A percentile compares a stretch with the other conserved stretches of the same genome.
Conservation (phyloP, 2,797 vertebrate species). For the Sciurus carolinensis region DNA sequence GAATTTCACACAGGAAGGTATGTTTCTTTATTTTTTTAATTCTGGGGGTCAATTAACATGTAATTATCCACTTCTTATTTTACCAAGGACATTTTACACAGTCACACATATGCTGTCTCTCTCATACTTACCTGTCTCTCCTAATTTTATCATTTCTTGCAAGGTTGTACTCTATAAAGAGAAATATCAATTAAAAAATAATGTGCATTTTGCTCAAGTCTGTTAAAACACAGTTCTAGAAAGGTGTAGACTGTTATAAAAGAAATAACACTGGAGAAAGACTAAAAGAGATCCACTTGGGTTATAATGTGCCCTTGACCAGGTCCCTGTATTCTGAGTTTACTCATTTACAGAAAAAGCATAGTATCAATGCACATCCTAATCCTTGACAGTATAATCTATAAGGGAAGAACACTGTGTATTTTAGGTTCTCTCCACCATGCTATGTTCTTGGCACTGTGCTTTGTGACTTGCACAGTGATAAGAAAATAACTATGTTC, state of each 20-base stretch:
- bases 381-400: neutral
- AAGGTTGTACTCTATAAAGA: neutral
- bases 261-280: neutral
- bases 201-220: neutral
- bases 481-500: neutral
- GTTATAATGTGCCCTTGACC: neutral
- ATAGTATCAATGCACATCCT: neutral
- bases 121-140: neutral
- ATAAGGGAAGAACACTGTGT: neutral
- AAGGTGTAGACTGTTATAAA: neutral
- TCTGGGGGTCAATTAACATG: neutral
- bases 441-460: neutral
- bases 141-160: neutral
- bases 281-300: neutral
- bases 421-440: neutral
- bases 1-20: neutral
- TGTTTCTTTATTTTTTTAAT: neutral
- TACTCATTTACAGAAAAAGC: neutral
- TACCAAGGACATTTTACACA: neutral
- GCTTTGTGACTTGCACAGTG: neutral
- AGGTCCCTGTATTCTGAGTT: neutral
- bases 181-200: neutral
- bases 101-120: neutral
- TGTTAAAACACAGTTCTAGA: neutral
- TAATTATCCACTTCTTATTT: slow-evolving; percentile 9